Evolutionary conservation across 2,113 vertebrate genomes (phyloP).

Genomic region (Saiga tatarica): DNA sequence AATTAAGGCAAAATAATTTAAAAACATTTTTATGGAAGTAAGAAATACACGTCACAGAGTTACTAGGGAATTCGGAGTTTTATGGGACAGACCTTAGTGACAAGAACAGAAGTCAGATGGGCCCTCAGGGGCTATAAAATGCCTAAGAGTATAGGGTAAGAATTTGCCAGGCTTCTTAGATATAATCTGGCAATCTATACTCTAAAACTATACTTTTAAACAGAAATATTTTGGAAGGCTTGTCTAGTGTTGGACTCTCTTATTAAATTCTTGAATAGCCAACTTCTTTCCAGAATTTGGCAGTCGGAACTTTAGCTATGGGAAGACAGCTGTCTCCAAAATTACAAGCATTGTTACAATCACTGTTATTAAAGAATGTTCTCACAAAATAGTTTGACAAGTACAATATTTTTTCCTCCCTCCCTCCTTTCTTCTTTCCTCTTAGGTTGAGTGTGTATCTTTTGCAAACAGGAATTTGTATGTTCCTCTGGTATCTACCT

Average conservation of each 20-base stretch:
- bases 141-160: neutral
- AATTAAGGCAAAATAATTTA: neutral
- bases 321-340: neutral
- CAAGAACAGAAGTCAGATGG: neutral
- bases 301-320: neutral
- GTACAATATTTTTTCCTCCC: neutral
- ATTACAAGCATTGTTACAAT: neutral
- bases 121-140: neutral
- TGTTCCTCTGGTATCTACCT: neutral
- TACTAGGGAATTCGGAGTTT: neutral
- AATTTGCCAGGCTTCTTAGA: neutral
- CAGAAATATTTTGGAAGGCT: neutral
- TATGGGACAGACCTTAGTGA: neutral
- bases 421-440: neutral
- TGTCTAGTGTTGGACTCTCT: neutral
- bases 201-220: neutral
- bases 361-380: neutral
- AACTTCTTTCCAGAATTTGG: neutral
- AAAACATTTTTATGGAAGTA: neutral
- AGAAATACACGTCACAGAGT: too few species aligned
- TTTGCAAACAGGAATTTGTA: neutral
- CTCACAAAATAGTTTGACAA: neutral
- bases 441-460: neutral
- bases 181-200: neutral
- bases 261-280: neutral